Conservation (phyloP, 2,888 invertebrate genomes). For the Drosophila meridiana region DNA sequence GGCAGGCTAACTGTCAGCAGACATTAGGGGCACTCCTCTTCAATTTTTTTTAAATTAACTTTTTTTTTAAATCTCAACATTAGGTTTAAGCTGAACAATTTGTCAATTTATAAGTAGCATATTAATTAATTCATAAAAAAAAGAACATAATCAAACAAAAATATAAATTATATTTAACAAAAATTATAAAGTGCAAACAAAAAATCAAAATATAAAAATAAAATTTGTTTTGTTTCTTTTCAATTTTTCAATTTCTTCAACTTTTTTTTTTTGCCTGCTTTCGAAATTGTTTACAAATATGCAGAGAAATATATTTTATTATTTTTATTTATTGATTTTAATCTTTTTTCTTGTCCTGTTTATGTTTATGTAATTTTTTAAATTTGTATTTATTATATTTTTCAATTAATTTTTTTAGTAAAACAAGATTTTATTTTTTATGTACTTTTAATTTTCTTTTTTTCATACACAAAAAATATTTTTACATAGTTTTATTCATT, state of each 20-base stretch:
- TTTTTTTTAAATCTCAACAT: conserved; percentile 9
- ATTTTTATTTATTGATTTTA: neutral
- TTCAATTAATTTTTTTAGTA: too few species aligned
- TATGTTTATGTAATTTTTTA: too few species aligned
- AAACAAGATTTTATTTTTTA: too few species aligned
- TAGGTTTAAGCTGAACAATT: conserved; percentile 17
- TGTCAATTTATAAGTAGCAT: conserved; percentile 20
- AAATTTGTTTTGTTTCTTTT: conserved; percentile 6
- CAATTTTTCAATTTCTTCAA: neutral
- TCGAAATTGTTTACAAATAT: neutral
- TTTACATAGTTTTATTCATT: too few species aligned
- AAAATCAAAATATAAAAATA: neutral
- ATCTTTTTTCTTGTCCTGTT: neutral
- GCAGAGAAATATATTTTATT: neutral
- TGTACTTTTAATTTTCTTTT: too few species aligned
- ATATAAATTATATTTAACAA: neutral
- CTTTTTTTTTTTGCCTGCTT: neutral
- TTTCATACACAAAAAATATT: too few species aligned
- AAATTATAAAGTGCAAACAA: neutral
- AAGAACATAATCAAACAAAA: neutral
- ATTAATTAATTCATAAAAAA: conserved; percentile 2
- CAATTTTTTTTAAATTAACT: neutral
- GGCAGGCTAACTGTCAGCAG: neutral
- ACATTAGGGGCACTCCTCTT: neutral
- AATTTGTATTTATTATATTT: too few species aligned